These are phyloP conservation scores for Atractosteus spatula DNA, from an alignment of 2,113 vertebrate genomes.

Conservation along the genomic window DNA sequence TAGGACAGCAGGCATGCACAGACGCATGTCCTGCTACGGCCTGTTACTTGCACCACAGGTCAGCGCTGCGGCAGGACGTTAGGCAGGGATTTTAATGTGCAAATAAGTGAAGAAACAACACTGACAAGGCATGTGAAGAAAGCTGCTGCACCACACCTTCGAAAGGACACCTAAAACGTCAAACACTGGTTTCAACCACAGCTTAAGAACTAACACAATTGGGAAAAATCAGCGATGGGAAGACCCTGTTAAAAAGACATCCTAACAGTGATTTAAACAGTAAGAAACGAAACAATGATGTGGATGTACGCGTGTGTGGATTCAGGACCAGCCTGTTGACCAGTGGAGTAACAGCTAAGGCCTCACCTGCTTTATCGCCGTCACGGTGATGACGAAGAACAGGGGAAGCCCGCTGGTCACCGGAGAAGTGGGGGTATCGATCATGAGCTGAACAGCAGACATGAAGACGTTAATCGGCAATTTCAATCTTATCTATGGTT, in stretches of 20 bases:
- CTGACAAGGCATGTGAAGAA: too few relatives aligned
- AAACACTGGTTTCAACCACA: too few relatives aligned
- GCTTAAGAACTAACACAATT: too few relatives aligned
- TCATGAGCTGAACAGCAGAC: constrained; percentile 81
- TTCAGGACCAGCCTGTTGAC: constrained; percentile 37
- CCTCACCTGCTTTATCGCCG: constrained; percentile 97
- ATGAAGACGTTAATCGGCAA: background rate
- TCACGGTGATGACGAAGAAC: constrained; percentile 98
- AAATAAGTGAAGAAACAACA: too few relatives aligned
- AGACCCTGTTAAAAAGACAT: constrained; percentile 31
- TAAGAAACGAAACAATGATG: too few relatives aligned
- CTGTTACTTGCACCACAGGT: too few relatives aligned
- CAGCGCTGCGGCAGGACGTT: too few relatives aligned
- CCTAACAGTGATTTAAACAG: constrained; percentile 28
- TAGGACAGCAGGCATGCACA: constrained; percentile 8
- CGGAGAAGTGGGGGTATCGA: constrained; percentile 97
- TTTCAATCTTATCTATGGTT: too few relatives aligned
- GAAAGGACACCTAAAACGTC: too few relatives aligned
- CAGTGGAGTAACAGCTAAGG: background rate
- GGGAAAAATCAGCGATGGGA: constrained; percentile 23
- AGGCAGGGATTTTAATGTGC: too few relatives aligned
- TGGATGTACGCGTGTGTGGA: constrained; percentile 17
- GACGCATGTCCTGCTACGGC: background rate
- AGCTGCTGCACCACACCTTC: too few relatives aligned
- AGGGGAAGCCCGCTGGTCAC: constrained; percentile 96